These are phyloP conservation scores for Thecophora atra DNA, from an alignment of 2,888 invertebrate species.

Conservation along the genomic window DNA sequence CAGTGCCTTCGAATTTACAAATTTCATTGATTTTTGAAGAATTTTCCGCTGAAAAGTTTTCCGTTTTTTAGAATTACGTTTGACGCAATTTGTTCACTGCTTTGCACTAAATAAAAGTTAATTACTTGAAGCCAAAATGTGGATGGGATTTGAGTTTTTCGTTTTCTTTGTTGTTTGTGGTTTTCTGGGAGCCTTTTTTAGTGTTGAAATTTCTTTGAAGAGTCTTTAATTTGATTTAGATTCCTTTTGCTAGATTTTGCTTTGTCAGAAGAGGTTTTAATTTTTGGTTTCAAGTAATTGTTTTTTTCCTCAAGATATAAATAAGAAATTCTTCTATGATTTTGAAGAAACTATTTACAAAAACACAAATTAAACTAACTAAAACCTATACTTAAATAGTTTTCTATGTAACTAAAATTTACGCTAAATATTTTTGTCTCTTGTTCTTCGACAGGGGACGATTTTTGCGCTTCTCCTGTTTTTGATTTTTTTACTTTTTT, in stretches of 20 bases:
- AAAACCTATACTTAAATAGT: constrained; percentile 38
- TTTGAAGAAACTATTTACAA: constrained; percentile 44
- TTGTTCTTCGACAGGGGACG: constrained; percentile 40
- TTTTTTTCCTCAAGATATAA: constrained; percentile 13
- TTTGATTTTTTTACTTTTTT: constrained; percentile 46
- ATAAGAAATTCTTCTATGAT: constrained; percentile 28
- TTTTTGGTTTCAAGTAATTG: constrained; percentile 27
- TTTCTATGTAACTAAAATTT: constrained; percentile 44
- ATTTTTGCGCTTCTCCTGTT: constrained; percentile 43
- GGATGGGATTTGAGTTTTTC: no score
- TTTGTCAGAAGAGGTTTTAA: neutral
- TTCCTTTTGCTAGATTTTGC: no score
- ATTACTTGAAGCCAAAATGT: constrained; percentile 20
- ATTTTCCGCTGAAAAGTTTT: constrained; percentile 29
- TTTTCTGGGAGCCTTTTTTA: no score
- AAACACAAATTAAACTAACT: constrained; percentile 39
- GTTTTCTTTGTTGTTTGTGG: no score
- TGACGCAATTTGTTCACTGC: constrained; percentile 39
- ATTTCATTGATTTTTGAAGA: constrained; percentile 36
- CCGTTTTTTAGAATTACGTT: constrained; percentile 24
- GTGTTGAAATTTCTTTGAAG: no score
- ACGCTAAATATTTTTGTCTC: constrained; percentile 43
- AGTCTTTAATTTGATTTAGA: no score
- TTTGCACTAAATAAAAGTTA: constrained; percentile 30
- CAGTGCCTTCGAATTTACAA: constrained; percentile 61